phyloP scores from a whole-genome alignment of 2,888 invertebrate genomes.

The Polietes domitor region DNA sequence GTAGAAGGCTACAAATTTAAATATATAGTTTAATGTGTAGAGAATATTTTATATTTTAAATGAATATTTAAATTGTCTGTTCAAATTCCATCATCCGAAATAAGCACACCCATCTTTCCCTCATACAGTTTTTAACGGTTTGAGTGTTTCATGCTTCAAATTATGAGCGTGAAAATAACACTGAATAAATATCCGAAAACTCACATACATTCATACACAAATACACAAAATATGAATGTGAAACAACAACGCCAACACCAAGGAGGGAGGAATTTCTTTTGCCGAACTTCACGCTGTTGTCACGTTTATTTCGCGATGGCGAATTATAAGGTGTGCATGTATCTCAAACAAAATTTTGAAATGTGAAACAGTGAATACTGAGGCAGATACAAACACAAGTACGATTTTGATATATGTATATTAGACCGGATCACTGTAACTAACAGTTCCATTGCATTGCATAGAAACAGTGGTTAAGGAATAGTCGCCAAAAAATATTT shows the following conservation, averaged over 20 bases:
- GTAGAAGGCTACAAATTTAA: too few relatives aligned
- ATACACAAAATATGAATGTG: background rate
- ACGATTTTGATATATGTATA: too few relatives aligned
- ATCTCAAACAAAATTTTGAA: background rate
- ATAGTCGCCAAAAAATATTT: too few relatives aligned
- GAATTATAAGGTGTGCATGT: conserved; percentile 2
- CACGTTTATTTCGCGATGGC: background rate
- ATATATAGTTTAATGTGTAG: too few relatives aligned
- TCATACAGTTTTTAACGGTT: too few relatives aligned
- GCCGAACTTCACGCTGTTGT: background rate
- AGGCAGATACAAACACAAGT: background rate
- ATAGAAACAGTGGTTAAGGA: too few relatives aligned
- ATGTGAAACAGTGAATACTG: background rate
- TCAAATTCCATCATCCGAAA: background rate
- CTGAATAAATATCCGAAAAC: conserved; percentile 31
- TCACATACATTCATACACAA: background rate
- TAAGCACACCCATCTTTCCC: background rate
- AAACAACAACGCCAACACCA: background rate
- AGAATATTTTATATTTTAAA: background rate
- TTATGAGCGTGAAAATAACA: conserved; percentile 39
- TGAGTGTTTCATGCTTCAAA: background rate
- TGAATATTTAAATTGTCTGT: too few relatives aligned
- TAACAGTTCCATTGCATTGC: too few relatives aligned
- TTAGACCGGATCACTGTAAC: background rate
- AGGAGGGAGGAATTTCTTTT: background rate